Evolutionary conservation across 2,797 vertebrate species (phyloP).

Genomic region (Atherinosoma microstoma): DNA sequence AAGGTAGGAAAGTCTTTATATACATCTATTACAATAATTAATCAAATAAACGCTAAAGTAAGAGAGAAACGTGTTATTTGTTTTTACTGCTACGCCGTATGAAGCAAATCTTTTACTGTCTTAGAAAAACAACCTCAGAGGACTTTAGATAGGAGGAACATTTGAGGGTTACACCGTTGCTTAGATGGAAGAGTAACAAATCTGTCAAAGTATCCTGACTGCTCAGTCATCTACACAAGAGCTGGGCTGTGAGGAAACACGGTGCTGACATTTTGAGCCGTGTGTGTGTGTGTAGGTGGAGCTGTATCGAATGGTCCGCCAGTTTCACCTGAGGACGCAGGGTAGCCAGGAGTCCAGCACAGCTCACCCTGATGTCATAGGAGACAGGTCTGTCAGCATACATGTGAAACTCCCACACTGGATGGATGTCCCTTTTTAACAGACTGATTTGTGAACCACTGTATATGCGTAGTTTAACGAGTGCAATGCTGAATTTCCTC

Average conservation of each 20-base stretch:
- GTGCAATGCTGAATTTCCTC: neutral
- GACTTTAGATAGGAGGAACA: neutral
- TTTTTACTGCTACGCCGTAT: neutral
- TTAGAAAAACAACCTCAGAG: neutral
- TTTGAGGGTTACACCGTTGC: neutral
- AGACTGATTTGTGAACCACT: neutral
- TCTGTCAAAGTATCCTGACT: neutral
- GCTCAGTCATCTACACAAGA: neutral
- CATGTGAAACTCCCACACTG: neutral
- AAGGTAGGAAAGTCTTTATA: conserved; percentile 75
- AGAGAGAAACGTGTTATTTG: neutral
- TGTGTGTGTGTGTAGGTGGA: conserved; percentile 77
- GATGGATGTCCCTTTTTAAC: neutral
- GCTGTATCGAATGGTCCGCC: conserved; percentile 86
- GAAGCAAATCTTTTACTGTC: neutral
- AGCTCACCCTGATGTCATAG: conserved; percentile 85
- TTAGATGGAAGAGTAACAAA: neutral
- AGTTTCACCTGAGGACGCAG: conserved; percentile 83
- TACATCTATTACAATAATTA: neutral
- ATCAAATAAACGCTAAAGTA: neutral
- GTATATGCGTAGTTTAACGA: neutral
- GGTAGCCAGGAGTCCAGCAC: conserved; percentile 73
- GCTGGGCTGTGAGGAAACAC: neutral
- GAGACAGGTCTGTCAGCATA: conserved; percentile 82
- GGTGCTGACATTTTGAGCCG: neutral